phyloP scores from a whole-genome alignment of 2,888 invertebrate genomes.

The Junonia oenone region DNA sequence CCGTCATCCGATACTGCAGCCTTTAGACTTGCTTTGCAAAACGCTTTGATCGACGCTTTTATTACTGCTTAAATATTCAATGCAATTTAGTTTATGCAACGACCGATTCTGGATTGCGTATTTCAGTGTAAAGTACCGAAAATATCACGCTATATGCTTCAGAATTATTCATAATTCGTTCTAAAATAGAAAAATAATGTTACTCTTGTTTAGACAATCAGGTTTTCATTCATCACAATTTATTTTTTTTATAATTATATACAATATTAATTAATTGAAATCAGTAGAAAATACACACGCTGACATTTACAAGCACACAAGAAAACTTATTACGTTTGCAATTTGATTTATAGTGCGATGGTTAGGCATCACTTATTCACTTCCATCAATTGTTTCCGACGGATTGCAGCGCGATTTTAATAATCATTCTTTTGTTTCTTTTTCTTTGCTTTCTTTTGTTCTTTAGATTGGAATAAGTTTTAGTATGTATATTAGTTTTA shows the following conservation, averaged over 20 bases:
- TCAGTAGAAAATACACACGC: background rate
- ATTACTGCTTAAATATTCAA: conserved; percentile 4
- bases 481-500: no score
- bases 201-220: no score
- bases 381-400: background rate
- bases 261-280: background rate
- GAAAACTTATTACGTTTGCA: background rate
- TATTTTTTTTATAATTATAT: background rate
- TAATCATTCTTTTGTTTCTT: background rate
- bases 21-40: conserved; percentile 47
- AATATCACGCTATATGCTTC: no score
- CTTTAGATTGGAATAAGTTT: no score
- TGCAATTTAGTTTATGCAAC: background rate
- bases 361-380: background rate
- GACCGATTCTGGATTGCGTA: conserved; percentile 4
- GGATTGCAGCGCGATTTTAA: no score
- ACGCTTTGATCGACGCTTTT: conserved; percentile 18
- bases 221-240: no score
- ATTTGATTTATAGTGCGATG: background rate
- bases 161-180: no score
- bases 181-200: no score
- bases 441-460: background rate
- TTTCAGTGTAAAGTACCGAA: no score
- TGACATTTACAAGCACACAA: background rate
- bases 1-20: conserved; percentile 38